Evolutionary conservation across 2,113 vertebrate genomes (phyloP), one percentile per base, ranked within the genome.

Genomic region (Amazona vittata): DNA sequence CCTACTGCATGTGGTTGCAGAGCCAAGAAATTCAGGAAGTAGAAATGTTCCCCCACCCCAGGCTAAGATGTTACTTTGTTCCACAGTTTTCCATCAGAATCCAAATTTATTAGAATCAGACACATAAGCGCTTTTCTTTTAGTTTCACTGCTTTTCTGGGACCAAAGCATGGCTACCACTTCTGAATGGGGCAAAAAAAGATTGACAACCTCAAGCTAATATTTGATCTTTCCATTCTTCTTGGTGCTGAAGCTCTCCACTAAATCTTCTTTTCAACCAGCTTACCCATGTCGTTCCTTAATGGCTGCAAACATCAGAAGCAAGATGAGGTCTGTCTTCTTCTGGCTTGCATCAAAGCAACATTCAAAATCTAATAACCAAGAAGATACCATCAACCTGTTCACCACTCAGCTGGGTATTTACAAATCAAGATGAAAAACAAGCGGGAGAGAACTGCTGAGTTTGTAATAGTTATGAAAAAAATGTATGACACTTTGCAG

Each of bases 341-440:
- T 77, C 41, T 44, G 44, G 44, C 65, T 96, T 62, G 22, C 55
- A 82, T 90, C 78, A 93, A 94, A 95, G 78, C 39, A 89, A 90
- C n/a, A 52, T n/a, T 44, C 39, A 93, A 83, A 79, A 88, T 67
- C 70, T 70, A 96, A 83, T 70, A 82, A 78, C 37, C 60, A 84
- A 55, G 47, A 91, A 93, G 87, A 64, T 62, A 79, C 62, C n/a
- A 86, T 83, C 83, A 94, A 43, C 43, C 89, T 70, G 37, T 52
- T 79, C 80, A 83, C 68, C 89, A 77, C 71, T 90, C 83, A 74
- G 46, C 13, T 91, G 68, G 64, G 63, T 74, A 50, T 81, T 89
- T 89, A 83, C 62, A 86, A 80, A 86, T 76, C 83, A 89, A 83
- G 91, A 82, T 71, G 62, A 93, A 84, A 94, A 87, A 75, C 31